Conservation (phyloP, 2,797 vertebrate species). For the Cheirogaleus major region DNA sequence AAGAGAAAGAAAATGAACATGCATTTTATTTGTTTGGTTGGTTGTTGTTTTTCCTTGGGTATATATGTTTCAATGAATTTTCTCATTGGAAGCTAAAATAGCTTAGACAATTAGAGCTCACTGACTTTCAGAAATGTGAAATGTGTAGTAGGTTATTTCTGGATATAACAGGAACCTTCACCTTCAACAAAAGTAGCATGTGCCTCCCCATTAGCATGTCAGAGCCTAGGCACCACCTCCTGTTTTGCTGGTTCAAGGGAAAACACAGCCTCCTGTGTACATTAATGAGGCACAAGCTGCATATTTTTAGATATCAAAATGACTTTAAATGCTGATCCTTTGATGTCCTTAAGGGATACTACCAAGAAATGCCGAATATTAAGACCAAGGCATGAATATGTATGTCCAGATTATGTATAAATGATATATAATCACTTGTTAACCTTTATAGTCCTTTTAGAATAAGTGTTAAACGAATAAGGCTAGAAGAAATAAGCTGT, state of each 20-base stretch:
- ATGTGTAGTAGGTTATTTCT: neutral
- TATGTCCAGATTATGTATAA: conserved; percentile 59
- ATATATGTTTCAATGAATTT: neutral
- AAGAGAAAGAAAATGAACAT: neutral
- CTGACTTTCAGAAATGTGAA: neutral
- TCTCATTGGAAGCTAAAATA: neutral
- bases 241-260: neutral
- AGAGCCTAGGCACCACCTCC: neutral
- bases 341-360: conserved; percentile 38
- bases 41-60: neutral
- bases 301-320: conserved; percentile 4
- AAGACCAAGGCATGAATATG: conserved; percentile 55
- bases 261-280: neutral
- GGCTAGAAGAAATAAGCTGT: neutral
- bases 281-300: neutral
- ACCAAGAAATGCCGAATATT: conserved; percentile 16
- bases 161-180: neutral
- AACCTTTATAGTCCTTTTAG: conserved; percentile 56
- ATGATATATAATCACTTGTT: conserved; percentile 60
- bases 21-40: neutral
- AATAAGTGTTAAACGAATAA: conserved; percentile 61
- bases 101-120: neutral
- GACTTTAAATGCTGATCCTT: neutral
- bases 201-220: rapidly evolving
- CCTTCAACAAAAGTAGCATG: neutral